These are phyloP conservation scores for Lottia scabra DNA, from an alignment of 2,888 invertebrate species.

Conservation along the genomic window DNA sequence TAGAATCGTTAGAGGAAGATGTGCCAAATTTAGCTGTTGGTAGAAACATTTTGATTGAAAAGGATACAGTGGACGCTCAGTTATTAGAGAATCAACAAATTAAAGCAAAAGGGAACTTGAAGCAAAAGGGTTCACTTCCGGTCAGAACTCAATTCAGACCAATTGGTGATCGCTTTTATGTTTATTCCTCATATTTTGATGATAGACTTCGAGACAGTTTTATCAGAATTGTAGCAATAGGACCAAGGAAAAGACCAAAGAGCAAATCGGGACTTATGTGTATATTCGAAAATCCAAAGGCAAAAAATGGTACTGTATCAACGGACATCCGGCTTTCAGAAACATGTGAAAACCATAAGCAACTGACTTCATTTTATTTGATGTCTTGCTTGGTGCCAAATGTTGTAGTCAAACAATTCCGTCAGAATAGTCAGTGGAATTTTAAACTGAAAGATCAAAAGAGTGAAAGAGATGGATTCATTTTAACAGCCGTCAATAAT, in stretches of 20 bases:
- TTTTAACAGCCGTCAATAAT: not conserved
- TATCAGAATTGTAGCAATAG: conserved; percentile 16
- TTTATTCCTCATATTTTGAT: conserved; percentile 13
- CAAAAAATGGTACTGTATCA: not conserved
- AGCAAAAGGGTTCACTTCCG: not conserved
- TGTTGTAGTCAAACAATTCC: not conserved
- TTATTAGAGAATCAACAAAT: not conserved
- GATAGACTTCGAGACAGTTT: not conserved
- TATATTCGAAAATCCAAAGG: conserved; percentile 6
- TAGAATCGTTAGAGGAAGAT: not conserved
- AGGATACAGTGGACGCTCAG: not conserved
- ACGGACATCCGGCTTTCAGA: conserved; percentile 20
- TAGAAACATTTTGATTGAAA: not conserved
- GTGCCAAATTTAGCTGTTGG: not conserved
- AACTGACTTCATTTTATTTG: conserved; percentile 16
- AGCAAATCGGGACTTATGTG: conserved; percentile 22
- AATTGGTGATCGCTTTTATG: conserved; percentile 3
- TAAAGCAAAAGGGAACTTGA: not conserved
- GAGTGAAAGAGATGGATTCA: not conserved
- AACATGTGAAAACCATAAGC: conserved; percentile 27
- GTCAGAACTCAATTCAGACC: not conserved
- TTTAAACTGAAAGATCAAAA: conserved; percentile 11
- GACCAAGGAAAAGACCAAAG: not conserved
- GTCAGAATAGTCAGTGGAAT: not conserved
- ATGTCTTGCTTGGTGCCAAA: conserved; percentile 24